Percentiles rank a stretch among this genome's conserved stretches.
These are phyloP conservation scores for Mirza zaza DNA, from an alignment of 2,113 vertebrate species.

Conservation along the genomic window DNA sequence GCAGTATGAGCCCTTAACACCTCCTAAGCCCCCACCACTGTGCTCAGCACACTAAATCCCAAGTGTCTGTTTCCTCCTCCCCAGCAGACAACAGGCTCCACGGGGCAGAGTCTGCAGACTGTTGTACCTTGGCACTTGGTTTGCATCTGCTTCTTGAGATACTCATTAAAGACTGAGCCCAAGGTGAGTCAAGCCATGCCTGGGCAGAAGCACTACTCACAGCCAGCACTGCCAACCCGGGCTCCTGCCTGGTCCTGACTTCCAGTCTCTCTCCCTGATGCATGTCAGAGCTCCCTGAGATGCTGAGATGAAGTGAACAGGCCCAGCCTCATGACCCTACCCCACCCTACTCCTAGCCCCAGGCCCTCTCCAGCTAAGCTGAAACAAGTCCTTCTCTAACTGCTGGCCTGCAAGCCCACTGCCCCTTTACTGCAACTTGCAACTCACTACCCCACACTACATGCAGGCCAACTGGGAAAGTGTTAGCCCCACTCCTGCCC, in stretches of 20 bases:
- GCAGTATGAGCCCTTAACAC: background rate
- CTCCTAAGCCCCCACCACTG: background rate
- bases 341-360: background rate
- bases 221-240: background rate
- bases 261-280: background rate
- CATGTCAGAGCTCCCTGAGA: background rate
- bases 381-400: background rate
- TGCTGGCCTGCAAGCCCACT: background rate
- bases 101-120: background rate
- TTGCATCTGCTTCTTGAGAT: background rate
- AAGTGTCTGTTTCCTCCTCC: background rate
- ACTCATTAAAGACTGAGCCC: background rate
- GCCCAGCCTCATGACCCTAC: background rate
- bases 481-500: background rate
- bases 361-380: background rate
- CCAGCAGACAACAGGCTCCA: background rate
- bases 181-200: constrained; percentile 26
- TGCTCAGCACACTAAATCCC: background rate
- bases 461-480: background rate
- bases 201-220: background rate
- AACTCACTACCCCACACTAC: background rate
- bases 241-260: background rate
- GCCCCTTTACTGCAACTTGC: background rate
- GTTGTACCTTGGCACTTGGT: background rate
- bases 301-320: background rate